These are phyloP conservation scores for Netelia inedita DNA, from an alignment of 2,888 invertebrate genomes.

Conservation along the genomic window DNA sequence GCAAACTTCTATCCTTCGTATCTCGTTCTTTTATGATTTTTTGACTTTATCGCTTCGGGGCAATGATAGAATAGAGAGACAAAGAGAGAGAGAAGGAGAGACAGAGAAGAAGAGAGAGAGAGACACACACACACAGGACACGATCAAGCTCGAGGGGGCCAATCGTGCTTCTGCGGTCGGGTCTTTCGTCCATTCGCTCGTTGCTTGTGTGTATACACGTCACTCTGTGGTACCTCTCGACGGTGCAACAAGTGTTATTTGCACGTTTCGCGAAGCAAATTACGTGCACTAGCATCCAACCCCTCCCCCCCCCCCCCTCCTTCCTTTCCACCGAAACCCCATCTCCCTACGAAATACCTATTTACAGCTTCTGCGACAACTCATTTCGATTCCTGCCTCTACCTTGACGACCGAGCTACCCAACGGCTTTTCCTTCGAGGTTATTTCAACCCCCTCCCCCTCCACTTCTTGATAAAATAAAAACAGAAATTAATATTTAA, in stretches of 20 bases:
- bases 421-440: neutral
- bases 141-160: slow-evolving; percentile 7
- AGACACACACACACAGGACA: neutral
- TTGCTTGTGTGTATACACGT: slow-evolving; percentile 37
- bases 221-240: slow-evolving; percentile 13
- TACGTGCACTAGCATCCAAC: slow-evolving; percentile 36
- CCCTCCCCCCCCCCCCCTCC: slow-evolving; percentile 18
- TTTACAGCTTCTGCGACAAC: slow-evolving; percentile 65
- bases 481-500: neutral
- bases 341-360: slow-evolving; percentile 38
- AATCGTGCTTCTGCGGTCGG: slow-evolving; percentile 40
- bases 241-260: slow-evolving; percentile 69
- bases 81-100: neutral
- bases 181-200: slow-evolving; percentile 64
- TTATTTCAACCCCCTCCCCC: neutral
- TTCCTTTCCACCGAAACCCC: slow-evolving; percentile 3
- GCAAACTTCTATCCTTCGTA: neutral
- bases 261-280: slow-evolving; percentile 67
- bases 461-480: neutral
- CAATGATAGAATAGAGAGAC: neutral
- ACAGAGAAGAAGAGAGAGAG: neutral
- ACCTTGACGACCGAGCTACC: slow-evolving; percentile 3
- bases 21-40: slow-evolving; percentile 1
- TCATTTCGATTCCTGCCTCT: slow-evolving; percentile 8
- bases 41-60: slow-evolving; percentile 22